A percentile compares a stretch with the other conserved stretches of the same genome.
Conservation (phyloP, 2,797 vertebrate genomes). For the Semotilus atromaculatus region DNA sequence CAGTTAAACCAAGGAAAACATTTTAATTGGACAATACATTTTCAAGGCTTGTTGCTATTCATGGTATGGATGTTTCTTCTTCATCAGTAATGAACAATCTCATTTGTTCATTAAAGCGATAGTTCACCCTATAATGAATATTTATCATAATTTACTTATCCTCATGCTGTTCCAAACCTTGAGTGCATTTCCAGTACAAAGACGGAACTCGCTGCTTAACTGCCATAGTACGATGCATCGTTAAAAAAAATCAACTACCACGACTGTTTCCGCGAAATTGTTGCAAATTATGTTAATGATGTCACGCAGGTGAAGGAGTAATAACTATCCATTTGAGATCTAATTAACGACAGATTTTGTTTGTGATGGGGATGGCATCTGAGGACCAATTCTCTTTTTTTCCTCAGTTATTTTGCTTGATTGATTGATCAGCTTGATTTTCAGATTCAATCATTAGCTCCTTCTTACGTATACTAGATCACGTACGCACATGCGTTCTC, state of each 20-base stretch:
- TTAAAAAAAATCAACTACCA: neutral
- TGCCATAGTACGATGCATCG: neutral
- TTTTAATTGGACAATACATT: slow-evolving; percentile 20
- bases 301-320: neutral
- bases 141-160: neutral
- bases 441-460: too few species aligned
- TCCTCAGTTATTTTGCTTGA: too few species aligned
- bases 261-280: neutral
- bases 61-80: slow-evolving; percentile 9
- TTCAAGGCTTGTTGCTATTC: slow-evolving; percentile 33
- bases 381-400: too few species aligned
- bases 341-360: too few species aligned
- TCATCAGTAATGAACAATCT: slow-evolving; percentile 1
- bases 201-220: neutral
- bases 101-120: slow-evolving; percentile 1
- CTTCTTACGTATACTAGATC: too few species aligned
- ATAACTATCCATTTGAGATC: neutral
- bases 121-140: neutral
- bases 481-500: too few species aligned
- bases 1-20: slow-evolving; percentile 8
- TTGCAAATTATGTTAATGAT: neutral
- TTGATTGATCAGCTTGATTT: too few species aligned
- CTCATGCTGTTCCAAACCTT: neutral
- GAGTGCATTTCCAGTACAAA: neutral
- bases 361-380: too few species aligned